Evolutionary conservation across 2,888 invertebrate genomes (phyloP), one percentile per base, ranked within the genome.

Genomic region (Diaperis boleti): DNA sequence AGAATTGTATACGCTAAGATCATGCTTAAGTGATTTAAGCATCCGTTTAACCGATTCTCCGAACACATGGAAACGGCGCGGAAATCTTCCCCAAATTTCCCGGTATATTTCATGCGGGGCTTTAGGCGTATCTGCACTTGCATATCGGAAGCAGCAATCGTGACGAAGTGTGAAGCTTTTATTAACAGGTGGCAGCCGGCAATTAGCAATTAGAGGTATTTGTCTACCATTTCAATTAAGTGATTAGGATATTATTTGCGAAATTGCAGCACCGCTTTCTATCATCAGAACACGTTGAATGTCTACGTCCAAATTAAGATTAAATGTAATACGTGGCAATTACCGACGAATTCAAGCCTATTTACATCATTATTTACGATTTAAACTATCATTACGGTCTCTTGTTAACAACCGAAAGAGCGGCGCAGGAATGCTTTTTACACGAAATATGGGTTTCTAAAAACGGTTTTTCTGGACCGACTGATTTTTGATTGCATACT

Each of bases 361-460:
- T 15, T 20, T 39, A 13, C 33, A 35, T 56, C 44, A 56, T 56
- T 56, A 56, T 33, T 45, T 45, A 56, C 45, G 33, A 56, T 44
- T 56, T 44, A 56, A 44, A 44, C 44, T 22, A 35, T 56, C 56
- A 44, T 56, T 56, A 56, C 5, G 14, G 8, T 44, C 8, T 22
- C 44, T 44, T 14, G 56, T 56, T 56, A 44, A 29, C 33, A 42
- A 42, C 35, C 29, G n/a, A n/a, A n/a, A n/a, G n/a, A n/a, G n/a
- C n/a, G n/a, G n/a, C n/a, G n/a, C n/a, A n/a, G n/a, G n/a, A n/a
- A n/a, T n/a, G n/a, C n/a, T n/a, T n/a, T n/a, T n/a, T n/a, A n/a
- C n/a, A n/a, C n/a, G n/a, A n/a, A n/a, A n/a, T n/a, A n/a, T n/a
- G n/a, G n/a, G n/a, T n/a, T n/a, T n/a, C n/a, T n/a, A n/a, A n/a